These are phyloP conservation scores for Lepidochrysops patricia DNA, from an alignment of 2,888 invertebrate genomes.

Conservation along the genomic window DNA sequence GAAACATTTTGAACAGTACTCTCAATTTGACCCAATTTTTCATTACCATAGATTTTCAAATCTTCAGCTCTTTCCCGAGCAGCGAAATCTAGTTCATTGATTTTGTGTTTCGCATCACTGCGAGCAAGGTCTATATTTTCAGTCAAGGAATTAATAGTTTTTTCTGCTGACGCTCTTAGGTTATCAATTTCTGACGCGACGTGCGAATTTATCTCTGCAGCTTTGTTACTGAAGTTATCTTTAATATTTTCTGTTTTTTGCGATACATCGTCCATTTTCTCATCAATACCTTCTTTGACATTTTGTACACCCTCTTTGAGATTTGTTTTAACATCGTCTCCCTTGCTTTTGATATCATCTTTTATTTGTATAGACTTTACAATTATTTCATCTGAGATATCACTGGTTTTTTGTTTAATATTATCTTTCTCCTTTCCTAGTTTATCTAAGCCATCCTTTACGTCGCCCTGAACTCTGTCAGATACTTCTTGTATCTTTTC, in stretches of 20 bases:
- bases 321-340: conserved; percentile 36
- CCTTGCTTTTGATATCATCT: conserved; percentile 36
- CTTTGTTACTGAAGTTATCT: conserved; percentile 34
- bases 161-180: conserved; percentile 36
- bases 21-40: conserved; percentile 40
- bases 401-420: conserved; percentile 43
- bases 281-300: conserved; percentile 33
- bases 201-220: conserved; percentile 36
- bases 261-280: conserved; percentile 38
- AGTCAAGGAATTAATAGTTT: conserved; percentile 48
- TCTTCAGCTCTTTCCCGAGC: conserved; percentile 55
- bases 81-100: conserved; percentile 51
- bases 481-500: conserved; percentile 48
- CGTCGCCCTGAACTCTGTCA: conserved; percentile 39
- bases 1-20: conserved; percentile 38
- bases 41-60: conserved; percentile 39
- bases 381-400: conserved; percentile 40
- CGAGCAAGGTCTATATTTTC: conserved; percentile 44
- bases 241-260: conserved; percentile 38
- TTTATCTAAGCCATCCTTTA: conserved; percentile 45
- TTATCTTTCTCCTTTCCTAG: conserved; percentile 51
- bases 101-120: conserved; percentile 49
- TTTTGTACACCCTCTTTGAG: conserved; percentile 37
- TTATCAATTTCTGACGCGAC: conserved; percentile 37
- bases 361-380: conserved; percentile 37